Conservation (phyloP, 2,113 vertebrate species). For the Tautogolabrus adspersus region DNA sequence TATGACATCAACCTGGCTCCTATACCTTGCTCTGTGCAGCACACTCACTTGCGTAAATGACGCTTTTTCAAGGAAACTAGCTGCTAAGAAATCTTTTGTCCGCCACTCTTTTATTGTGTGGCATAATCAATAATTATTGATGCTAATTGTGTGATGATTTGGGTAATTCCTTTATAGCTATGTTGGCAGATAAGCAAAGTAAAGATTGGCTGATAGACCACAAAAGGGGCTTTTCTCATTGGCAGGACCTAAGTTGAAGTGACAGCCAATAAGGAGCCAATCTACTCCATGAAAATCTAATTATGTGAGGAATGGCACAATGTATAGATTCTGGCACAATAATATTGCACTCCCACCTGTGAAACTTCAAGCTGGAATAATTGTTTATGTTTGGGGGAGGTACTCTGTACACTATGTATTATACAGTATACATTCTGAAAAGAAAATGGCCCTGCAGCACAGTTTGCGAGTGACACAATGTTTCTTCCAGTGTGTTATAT, state of each 20-base stretch:
- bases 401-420: conserved; percentile 11
- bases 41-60: neutral
- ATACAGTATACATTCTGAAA: neutral
- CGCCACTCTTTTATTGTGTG: conserved; percentile 22
- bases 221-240: conserved; percentile 55
- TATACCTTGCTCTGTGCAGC: conserved; percentile 20
- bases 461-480: neutral
- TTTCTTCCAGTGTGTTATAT: conserved; percentile 27
- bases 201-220: conserved; percentile 46
- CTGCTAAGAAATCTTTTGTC: conserved; percentile 39
- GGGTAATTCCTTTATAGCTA: conserved; percentile 74
- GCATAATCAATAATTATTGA: conserved; percentile 74
- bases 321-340: conserved; percentile 67
- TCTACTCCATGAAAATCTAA: conserved; percentile 72
- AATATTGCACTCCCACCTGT: conserved; percentile 71
- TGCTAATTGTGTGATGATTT: conserved; percentile 75
- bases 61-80: conserved; percentile 29
- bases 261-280: conserved; percentile 76
- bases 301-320: conserved; percentile 73
- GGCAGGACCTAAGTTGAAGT: conserved; percentile 59
- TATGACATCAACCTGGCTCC: conserved; percentile 59
- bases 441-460: neutral
- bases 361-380: conserved; percentile 62
- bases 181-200: conserved; percentile 70
- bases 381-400: conserved; percentile 65